These are phyloP conservation scores for Limnephilus rhombicus DNA, from an alignment of 2,888 invertebrate genomes.

Conservation along the genomic window DNA sequence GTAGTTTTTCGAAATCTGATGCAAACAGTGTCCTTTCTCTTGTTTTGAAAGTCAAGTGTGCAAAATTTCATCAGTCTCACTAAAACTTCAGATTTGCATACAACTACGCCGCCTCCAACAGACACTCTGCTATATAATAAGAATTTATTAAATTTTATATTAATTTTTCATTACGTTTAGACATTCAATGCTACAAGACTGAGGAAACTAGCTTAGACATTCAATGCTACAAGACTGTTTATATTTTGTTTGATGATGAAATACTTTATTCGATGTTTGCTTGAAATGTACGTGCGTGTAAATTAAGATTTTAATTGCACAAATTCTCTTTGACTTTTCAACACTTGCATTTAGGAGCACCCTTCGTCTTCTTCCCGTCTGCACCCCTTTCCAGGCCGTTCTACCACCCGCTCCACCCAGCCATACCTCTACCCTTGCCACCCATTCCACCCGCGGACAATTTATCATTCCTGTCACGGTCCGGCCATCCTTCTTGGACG, in stretches of 20 bases:
- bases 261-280: background rate
- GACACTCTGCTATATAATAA: too few relatives aligned
- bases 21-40: too few relatives aligned
- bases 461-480: slow-evolving; percentile 65
- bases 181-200: too few relatives aligned
- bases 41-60: too few relatives aligned
- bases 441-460: slow-evolving; percentile 53
- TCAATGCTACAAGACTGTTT: too few relatives aligned
- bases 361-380: slow-evolving; percentile 14
- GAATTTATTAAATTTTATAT: too few relatives aligned
- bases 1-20: too few relatives aligned
- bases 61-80: too few relatives aligned
- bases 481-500: slow-evolving; percentile 65
- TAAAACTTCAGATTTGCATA: too few relatives aligned
- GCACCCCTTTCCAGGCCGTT: slow-evolving; percentile 4
- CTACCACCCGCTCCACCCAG: background rate
- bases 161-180: too few relatives aligned
- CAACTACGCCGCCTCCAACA: too few relatives aligned
- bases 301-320: background rate
- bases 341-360: slow-evolving; percentile 23
- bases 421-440: background rate
- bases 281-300: background rate
- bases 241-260: background rate
- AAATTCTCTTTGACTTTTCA: slow-evolving; percentile 15
- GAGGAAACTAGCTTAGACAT: too few relatives aligned